Percentiles rank a stretch among this genome's conserved stretches.
These are phyloP conservation scores for Agrilus planipennis DNA, from an alignment of 1,140 invertebrate genomes.

Conservation along the genomic window DNA sequence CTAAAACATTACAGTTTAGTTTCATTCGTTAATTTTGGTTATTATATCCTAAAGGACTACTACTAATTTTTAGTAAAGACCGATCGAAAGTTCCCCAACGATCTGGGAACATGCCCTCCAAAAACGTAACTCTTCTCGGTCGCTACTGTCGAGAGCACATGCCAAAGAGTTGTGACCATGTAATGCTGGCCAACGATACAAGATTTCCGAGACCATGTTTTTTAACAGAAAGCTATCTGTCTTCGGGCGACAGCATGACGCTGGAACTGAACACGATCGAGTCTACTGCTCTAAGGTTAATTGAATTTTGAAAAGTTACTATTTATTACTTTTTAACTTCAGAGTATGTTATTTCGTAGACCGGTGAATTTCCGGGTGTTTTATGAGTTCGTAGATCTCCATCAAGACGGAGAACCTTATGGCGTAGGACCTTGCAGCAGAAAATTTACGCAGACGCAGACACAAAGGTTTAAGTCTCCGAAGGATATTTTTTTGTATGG, in stretches of 20 bases:
- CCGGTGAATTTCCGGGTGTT: slow-evolving; percentile 71
- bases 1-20: no score
- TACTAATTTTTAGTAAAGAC: no score
- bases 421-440: slow-evolving; percentile 53
- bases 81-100: slow-evolving; percentile 18
- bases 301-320: not conserved
- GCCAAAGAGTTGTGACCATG: slow-evolving; percentile 66
- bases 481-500: slow-evolving; percentile 78
- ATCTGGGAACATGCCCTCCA: slow-evolving; percentile 30
- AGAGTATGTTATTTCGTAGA: slow-evolving; percentile 38
- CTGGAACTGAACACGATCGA: slow-evolving; percentile 66
- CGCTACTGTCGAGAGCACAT: slow-evolving; percentile 66
- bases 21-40: no score
- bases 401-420: slow-evolving; percentile 68
- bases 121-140: slow-evolving; percentile 60
- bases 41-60: no score
- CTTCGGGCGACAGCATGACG: slow-evolving; percentile 64
- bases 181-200: slow-evolving; percentile 45
- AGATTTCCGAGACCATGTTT: slow-evolving; percentile 56
- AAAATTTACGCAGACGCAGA: slow-evolving; percentile 46
- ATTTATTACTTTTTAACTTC: not conserved
- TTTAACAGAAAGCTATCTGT: slow-evolving; percentile 71
- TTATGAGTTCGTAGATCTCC: slow-evolving; percentile 82
- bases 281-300: slow-evolving; percentile 66
- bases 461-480: slow-evolving; percentile 55